These are phyloP conservation scores for Nothura maculosa DNA, from an alignment of 2,797 vertebrate species.

Conservation along the genomic window DNA sequence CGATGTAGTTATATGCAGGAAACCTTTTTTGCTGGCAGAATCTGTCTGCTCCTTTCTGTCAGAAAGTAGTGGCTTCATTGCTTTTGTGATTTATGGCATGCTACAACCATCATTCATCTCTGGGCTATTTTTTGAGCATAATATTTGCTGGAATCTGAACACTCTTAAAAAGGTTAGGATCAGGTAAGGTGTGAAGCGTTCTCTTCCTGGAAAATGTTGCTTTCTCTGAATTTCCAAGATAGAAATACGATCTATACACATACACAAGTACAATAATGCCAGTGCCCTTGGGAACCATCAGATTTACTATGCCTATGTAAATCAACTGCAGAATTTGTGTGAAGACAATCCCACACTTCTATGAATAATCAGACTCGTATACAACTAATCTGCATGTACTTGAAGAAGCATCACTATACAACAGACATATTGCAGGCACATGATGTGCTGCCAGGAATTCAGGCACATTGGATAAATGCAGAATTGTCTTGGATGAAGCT, in stretches of 20 bases:
- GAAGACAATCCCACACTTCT: not conserved
- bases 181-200: not conserved
- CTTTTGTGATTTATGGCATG: not conserved
- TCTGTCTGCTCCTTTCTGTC: not conserved
- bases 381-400: not conserved
- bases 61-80: not conserved
- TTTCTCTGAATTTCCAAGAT: not conserved
- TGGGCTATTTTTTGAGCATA: not conserved
- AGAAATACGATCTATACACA: not conserved
- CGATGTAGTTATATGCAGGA: not conserved
- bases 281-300: not conserved
- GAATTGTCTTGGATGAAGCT: not conserved
- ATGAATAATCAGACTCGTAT: not conserved
- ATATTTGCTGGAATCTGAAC: not conserved
- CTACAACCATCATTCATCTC: not conserved
- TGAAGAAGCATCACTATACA: not conserved
- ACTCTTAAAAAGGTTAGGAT: not conserved
- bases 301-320: not conserved
- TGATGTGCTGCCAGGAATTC: rapidly evolving
- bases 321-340: not conserved
- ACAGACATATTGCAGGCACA: not conserved
- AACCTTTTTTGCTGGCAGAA: not conserved
- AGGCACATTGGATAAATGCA: not conserved
- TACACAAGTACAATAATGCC: not conserved
- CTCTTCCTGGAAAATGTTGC: not conserved